These are phyloP conservation scores for Melolontha melolontha DNA, from an alignment of 2,888 invertebrate species.

Conservation along the genomic window DNA sequence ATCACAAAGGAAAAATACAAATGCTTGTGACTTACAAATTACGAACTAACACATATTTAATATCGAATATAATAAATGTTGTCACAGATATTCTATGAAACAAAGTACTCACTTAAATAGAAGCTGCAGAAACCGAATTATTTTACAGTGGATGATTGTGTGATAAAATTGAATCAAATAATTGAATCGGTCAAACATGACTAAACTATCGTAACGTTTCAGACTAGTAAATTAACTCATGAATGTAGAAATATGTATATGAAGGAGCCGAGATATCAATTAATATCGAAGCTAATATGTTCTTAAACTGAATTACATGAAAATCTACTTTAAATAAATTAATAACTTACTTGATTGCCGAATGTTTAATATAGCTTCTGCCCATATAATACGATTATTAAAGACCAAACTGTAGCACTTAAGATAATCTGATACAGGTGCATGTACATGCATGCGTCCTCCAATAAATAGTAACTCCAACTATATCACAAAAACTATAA, in stretches of 20 bases:
- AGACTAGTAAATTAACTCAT: slow-evolving; percentile 3
- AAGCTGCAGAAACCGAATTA: too few species aligned
- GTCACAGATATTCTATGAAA: too few species aligned
- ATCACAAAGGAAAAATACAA: too few species aligned
- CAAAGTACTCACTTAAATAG: too few species aligned
- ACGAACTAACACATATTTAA: too few species aligned
- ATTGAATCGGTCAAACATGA: slow-evolving; percentile 2
- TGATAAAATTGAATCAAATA: slow-evolving; percentile 1
- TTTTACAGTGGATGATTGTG: not conserved
- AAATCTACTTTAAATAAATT: slow-evolving; percentile 4
- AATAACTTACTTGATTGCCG: slow-evolving; percentile 20
- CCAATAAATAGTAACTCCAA: too few species aligned
- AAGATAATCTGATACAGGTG: not conserved
- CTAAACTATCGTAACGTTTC: slow-evolving; percentile 15
- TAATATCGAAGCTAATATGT: slow-evolving; percentile 2
- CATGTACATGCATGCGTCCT: too few species aligned
- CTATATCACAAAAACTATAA: too few species aligned
- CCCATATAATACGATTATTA: slow-evolving; percentile 1
- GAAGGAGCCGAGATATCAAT: slow-evolving; percentile 1
- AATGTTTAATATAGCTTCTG: slow-evolving; percentile 5
- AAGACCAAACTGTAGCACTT: slow-evolving; percentile 2
- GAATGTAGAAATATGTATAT: slow-evolving; percentile 7
- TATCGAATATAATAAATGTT: too few species aligned
- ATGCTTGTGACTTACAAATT: too few species aligned
- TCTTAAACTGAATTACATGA: slow-evolving; percentile 10